Evolutionary conservation across 2,113 vertebrate species (phyloP).

Genomic region (Corynorhinus townsendii): DNA sequence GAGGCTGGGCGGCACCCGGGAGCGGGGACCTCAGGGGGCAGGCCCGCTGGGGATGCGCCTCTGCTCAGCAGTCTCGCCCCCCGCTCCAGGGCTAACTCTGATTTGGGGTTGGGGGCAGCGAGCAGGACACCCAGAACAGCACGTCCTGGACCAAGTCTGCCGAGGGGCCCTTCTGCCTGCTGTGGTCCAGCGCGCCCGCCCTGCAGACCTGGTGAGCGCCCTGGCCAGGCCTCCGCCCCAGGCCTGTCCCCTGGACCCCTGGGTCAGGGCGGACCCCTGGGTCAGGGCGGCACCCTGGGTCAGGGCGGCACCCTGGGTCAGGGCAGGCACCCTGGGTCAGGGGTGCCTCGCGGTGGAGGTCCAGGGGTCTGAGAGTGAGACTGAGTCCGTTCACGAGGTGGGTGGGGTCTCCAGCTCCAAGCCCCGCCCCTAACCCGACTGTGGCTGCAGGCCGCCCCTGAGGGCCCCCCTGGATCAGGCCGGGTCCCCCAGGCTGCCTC

Average conservation of each 20-base stretch:
- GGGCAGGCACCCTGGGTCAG: not conserved
- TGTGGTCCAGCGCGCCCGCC: not conserved
- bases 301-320: too few relatives aligned
- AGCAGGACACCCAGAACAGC: not conserved
- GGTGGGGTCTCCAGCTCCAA: not conserved
- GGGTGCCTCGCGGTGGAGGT: not conserved
- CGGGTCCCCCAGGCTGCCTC: not conserved
- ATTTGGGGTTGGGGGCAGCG: slow-evolving; percentile 9
- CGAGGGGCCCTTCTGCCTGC: not conserved
- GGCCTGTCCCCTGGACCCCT: not conserved
- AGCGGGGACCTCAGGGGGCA: not conserved
- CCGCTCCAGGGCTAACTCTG: not conserved
- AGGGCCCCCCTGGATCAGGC: not conserved
- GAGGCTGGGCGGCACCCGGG: not conserved
- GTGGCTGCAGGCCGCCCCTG: not conserved
- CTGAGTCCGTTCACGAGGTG: not conserved
- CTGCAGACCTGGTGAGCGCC: slow-evolving; percentile 38
- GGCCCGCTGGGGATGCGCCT: not conserved
- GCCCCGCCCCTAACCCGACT: not conserved
- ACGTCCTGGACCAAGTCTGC: not conserved
- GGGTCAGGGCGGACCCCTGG: not conserved
- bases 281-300: too few relatives aligned
- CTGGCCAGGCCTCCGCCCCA: too few relatives aligned
- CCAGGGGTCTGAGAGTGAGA: not conserved
- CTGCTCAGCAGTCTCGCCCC: too few relatives aligned